Evolutionary conservation across 2,113 vertebrate species (phyloP).

Genomic region (Lepus timidus): DNA sequence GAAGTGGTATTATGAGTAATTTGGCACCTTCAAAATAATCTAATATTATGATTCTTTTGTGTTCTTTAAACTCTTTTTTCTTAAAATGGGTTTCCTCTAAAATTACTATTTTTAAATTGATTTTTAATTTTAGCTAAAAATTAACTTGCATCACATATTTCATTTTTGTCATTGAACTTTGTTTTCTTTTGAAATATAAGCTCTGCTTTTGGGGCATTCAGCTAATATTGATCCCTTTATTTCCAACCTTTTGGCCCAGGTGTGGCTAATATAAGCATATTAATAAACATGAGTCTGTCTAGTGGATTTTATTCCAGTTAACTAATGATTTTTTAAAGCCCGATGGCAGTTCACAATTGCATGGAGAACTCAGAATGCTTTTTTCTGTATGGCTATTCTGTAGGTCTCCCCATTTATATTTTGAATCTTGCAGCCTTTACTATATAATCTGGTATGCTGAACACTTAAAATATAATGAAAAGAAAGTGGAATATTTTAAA

Average conservation of each 20-base stretch:
- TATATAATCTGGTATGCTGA: slow-evolving; percentile 45
- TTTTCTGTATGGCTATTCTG: slow-evolving; percentile 61
- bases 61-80: slow-evolving; percentile 34
- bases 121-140: slow-evolving; percentile 71
- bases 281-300: slow-evolving; percentile 77
- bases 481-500: slow-evolving; percentile 77
- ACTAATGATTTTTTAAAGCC: slow-evolving; percentile 73
- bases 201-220: slow-evolving; percentile 70
- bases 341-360: slow-evolving; percentile 52
- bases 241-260: slow-evolving; percentile 74
- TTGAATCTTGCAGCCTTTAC: slow-evolving; percentile 77
- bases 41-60: slow-evolving; percentile 80
- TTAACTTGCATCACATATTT: slow-evolving; percentile 59
- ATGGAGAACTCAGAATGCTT: slow-evolving; percentile 46
- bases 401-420: slow-evolving; percentile 66
- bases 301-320: slow-evolving; percentile 79
- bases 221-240: slow-evolving; percentile 71
- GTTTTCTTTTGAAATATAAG: slow-evolving; percentile 54
- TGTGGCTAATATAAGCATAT: slow-evolving; percentile 70
- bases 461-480: slow-evolving; percentile 50
- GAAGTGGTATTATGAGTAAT: slow-evolving; percentile 85
- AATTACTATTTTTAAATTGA: slow-evolving; percentile 22
- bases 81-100: slow-evolving; percentile 41
- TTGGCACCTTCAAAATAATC: slow-evolving; percentile 80
- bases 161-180: slow-evolving; percentile 68